These are phyloP conservation scores for Pachypanchax playfairii DNA, from an alignment of 2,113 vertebrate species.

Conservation along the genomic window DNA sequence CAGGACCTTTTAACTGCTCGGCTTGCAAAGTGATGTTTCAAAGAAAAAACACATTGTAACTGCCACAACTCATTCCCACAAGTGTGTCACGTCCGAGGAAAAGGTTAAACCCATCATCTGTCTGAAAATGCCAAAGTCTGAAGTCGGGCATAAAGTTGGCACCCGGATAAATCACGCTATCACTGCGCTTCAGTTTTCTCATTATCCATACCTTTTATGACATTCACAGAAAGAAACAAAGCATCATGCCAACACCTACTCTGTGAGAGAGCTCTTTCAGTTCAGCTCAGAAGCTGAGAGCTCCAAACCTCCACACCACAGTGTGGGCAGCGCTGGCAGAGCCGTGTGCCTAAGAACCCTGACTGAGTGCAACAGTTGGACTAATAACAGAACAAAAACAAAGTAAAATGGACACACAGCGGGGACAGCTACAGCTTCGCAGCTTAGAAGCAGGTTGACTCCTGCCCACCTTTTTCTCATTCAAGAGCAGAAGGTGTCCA, in stretches of 20 bases:
- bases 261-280: constrained; percentile 76
- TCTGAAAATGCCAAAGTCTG: constrained; percentile 61
- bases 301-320: constrained; percentile 78
- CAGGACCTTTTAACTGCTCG: constrained; percentile 71
- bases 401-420: constrained; percentile 56
- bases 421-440: constrained; percentile 63
- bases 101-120: constrained; percentile 77
- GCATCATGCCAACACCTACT: constrained; percentile 79
- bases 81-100: constrained; percentile 62
- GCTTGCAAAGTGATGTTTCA: constrained; percentile 55
- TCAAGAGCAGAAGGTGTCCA: constrained; percentile 75
- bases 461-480: constrained; percentile 76
- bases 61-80: constrained; percentile 70
- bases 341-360: constrained; percentile 70
- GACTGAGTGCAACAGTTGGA: constrained; percentile 77
- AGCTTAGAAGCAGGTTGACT: constrained; percentile 73
- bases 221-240: constrained; percentile 77
- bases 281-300: constrained; percentile 75
- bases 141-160: constrained; percentile 65
- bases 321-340: constrained; percentile 78
- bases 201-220: constrained; percentile 74
- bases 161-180: constrained; percentile 61
- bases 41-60: constrained; percentile 69
- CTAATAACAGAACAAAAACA: constrained; percentile 66
- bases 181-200: constrained; percentile 62